Conservation (phyloP, 2,113 vertebrate genomes). For the Cyprichromis sp. region DNA sequence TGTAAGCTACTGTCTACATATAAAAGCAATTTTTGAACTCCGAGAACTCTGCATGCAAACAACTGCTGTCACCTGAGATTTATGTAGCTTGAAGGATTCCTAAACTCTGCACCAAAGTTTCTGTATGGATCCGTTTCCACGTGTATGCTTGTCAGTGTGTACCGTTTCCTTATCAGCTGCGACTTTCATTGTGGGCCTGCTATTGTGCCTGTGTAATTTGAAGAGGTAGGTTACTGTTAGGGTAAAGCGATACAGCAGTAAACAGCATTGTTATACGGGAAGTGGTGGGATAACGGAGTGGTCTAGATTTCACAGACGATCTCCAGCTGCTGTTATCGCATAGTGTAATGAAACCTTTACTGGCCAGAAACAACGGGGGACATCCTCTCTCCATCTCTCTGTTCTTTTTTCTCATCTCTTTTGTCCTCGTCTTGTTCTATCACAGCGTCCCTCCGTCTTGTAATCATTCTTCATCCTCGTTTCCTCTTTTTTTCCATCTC, state of each 20-base stretch:
- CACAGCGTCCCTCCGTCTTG: background rate
- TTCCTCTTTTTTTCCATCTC: background rate
- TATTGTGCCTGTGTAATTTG: conserved; percentile 43
- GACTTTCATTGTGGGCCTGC: background rate
- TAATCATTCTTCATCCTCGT: conserved; percentile 13
- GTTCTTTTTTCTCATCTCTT: background rate
- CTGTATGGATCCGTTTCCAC: background rate
- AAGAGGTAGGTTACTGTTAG: conserved; percentile 55
- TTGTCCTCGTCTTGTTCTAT: background rate
- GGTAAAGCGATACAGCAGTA: conserved; percentile 52
- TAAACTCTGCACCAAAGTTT: background rate
- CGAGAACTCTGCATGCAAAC: background rate
- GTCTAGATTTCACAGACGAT: conserved; percentile 59
- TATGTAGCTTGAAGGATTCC: background rate
- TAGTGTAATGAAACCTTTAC: conserved; percentile 49
- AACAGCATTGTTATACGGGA: conserved; percentile 49
- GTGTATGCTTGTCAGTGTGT: background rate
- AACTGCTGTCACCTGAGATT: background rate
- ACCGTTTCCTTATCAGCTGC: conserved; percentile 32
- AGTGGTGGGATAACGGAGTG: conserved; percentile 37
- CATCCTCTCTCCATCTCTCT: background rate
- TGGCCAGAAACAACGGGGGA: conserved; percentile 15
- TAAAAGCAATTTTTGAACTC: background rate
- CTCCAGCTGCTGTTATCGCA: conserved; percentile 42
- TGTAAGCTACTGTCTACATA: background rate